Conservation (phyloP, 2,888 invertebrate genomes). For the Xestobium rufovillosum region DNA sequence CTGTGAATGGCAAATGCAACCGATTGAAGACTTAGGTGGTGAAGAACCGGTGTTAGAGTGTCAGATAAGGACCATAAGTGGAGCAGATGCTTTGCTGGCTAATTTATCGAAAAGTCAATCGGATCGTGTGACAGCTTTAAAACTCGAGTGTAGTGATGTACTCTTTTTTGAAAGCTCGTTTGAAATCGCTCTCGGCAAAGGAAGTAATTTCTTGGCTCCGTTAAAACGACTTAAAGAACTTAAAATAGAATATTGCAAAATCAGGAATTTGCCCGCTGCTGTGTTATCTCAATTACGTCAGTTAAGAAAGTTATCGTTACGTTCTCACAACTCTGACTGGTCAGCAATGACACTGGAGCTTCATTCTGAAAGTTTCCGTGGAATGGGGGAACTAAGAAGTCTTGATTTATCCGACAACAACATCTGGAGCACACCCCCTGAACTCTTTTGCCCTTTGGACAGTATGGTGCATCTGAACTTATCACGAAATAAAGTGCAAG, state of each 20-base stretch:
- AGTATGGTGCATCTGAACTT: constrained; percentile 63
- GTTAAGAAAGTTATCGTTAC: constrained; percentile 57
- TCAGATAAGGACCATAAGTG: constrained; percentile 63
- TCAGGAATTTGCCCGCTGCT: constrained; percentile 63
- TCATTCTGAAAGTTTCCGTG: constrained; percentile 62
- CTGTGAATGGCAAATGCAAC: constrained; percentile 62
- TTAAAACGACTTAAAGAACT: constrained; percentile 61
- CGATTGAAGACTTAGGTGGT: constrained; percentile 48
- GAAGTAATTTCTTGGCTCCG: constrained; percentile 51
- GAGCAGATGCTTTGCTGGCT: constrained; percentile 59
- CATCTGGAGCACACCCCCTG: constrained; percentile 66
- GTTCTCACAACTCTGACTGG: constrained; percentile 74
- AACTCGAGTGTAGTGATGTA: constrained; percentile 67
- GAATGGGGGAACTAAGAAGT: constrained; percentile 57
- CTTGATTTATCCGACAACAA: constrained; percentile 70
- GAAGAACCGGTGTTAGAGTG: constrained; percentile 55
- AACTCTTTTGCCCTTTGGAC: constrained; percentile 64
- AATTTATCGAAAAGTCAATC: constrained; percentile 62
- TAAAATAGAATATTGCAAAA: constrained; percentile 68
- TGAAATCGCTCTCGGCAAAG: constrained; percentile 43
- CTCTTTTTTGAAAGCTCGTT: constrained; percentile 66
- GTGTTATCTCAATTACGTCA: constrained; percentile 61
- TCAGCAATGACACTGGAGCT: constrained; percentile 71
- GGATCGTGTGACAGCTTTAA: constrained; percentile 60
- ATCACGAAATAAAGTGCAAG: constrained; percentile 70